Base-by-base conservation (phyloP, 1,140 invertebrate genomes). In the Drosophila nigromelanica region DNA sequence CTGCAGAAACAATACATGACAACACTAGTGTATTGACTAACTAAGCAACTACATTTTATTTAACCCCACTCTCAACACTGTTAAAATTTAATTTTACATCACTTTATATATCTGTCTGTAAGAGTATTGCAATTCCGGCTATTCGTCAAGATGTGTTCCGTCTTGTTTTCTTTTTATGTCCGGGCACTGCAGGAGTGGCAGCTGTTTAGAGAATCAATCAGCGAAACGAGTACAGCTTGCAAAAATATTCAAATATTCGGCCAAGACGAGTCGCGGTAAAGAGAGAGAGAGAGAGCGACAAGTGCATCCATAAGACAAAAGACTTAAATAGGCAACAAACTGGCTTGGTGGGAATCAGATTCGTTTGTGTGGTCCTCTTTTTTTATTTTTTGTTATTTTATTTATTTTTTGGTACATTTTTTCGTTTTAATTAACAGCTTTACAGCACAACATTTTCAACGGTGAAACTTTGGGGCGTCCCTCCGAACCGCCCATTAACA, bases 351-450 rank as follows among this genome's bases (percentile, higher is more conserved):
- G 82, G 75, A 83, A 83, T 73, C 73, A 50, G 51, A 55, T 62
- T 66, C 59, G 71, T 78, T 76, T 79, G 78, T 43, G 73, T 73
- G 66, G 76, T 72, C 77, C 66, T 67, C 60, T 75, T 76, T 67
- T 76, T 67, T 78, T 67, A 58, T 47, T 55, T 33, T 78, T 56
- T 64, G 21, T 3, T 66, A 59, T 78, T 59, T 55, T 76, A 76
- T 75, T 78, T 48, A 78, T 43, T 48, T 81, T 69, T 70, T 50
- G 63, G 73, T 50, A 64, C 59, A 66, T 69, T 78, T 80, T 78
- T 59, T 74, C 64, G 66, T 83, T 83, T 89, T 89, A 89, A 89
- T 89, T 89, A 89, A 89, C 83, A 89, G 69, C 85, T 89, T 87
- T 79, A 86, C 81, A 85, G 81, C 81, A 72, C 54, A 74, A 12